A percentile compares a stretch with the other conserved stretches of the same genome.
phyloP scores from a whole-genome alignment of 2,113 vertebrate species.

The Chaenogobius annularis region DNA sequence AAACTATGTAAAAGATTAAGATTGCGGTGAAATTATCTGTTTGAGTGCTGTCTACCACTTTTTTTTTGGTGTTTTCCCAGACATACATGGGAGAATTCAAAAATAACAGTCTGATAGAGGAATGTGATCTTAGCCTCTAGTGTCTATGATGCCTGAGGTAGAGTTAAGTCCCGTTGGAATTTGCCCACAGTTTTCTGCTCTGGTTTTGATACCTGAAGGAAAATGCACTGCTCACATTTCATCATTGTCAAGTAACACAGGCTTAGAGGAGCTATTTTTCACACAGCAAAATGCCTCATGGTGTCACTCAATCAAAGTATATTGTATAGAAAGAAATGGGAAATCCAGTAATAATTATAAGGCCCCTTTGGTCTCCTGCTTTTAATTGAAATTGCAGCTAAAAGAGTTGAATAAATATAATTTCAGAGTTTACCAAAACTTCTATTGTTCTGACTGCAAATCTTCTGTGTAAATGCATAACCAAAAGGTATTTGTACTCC shows the following conservation, averaged over 20 bases:
- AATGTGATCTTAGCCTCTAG: background rate
- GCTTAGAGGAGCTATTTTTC: slow-evolving; percentile 64
- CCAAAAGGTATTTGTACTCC: background rate
- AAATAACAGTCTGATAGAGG: background rate
- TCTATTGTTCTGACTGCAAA: background rate
- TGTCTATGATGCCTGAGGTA: background rate
- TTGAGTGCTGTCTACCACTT: background rate
- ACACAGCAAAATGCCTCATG: slow-evolving; percentile 56
- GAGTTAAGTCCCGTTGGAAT: background rate
- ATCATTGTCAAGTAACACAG: slow-evolving; percentile 68
- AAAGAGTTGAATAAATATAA: background rate
- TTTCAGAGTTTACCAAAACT: background rate
- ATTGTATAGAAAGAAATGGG: slow-evolving; percentile 17
- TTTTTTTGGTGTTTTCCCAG: background rate
- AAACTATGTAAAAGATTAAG: background rate
- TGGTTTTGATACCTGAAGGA: slow-evolving; percentile 42
- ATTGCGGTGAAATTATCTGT: background rate
- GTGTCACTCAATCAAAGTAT: slow-evolving; percentile 52
- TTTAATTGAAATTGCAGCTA: background rate
- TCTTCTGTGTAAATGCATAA: background rate
- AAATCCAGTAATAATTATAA: slow-evolving; percentile 39
- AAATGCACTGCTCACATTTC: slow-evolving; percentile 66
- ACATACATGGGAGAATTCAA: background rate
- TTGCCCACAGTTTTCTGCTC: slow-evolving; percentile 46
- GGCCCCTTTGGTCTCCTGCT: slow-evolving; percentile 4